Percentiles rank a stretch among this genome's conserved stretches.
These are phyloP conservation scores for Himalopsyche kuldschensis DNA, from an alignment of 2,888 invertebrate species.

Conservation along the genomic window DNA sequence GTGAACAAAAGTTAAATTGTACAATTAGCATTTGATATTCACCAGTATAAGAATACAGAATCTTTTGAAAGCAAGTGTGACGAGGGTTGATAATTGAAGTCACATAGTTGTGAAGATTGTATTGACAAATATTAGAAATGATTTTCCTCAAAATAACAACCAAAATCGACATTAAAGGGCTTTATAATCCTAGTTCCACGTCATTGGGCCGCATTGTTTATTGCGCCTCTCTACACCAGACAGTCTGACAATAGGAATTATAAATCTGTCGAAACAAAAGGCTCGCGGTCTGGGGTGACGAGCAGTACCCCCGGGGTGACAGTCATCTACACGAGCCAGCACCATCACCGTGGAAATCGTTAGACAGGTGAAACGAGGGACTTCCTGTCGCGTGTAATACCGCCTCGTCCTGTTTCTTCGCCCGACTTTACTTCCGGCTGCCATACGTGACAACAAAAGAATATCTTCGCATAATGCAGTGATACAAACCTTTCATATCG, in stretches of 20 bases:
- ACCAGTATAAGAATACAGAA: no score
- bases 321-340: neutral
- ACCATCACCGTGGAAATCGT: neutral
- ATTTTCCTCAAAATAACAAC: no score
- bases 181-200: no score
- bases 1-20: no score
- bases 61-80: no score
- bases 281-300: neutral
- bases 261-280: neutral
- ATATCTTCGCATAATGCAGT: neutral
- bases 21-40: no score
- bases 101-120: no score
- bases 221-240: neutral
- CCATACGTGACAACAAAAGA: neutral
- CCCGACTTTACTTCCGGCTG: neutral
- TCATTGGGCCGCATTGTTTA: no score
- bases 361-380: slow-evolving; percentile 21
- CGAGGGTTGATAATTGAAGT: no score
- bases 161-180: no score
- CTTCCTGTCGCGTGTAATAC: slow-evolving; percentile 8
- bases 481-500: neutral
- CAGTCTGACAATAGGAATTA: neutral
- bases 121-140: no score
- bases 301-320: neutral
- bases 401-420: neutral